phyloP scores from a whole-genome alignment of 2,113 vertebrate genomes.

The Donacobius atricapilla region DNA sequence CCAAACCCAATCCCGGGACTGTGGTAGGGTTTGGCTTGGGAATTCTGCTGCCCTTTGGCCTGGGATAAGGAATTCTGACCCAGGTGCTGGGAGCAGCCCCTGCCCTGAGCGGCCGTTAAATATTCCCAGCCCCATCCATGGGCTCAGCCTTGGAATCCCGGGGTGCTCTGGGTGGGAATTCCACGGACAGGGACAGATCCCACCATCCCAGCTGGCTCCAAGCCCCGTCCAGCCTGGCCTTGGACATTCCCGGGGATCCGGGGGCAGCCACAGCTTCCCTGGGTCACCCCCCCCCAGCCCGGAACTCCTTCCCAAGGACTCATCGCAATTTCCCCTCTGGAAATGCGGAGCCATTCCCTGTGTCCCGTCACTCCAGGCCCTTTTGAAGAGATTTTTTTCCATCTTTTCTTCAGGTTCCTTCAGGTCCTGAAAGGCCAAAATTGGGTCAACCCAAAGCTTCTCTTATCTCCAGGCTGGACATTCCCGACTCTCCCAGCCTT shows the following conservation, averaged over 20 bases:
- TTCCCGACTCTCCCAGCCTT: background rate
- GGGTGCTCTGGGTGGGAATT: background rate
- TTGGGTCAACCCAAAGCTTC: background rate
- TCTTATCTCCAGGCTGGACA: background rate
- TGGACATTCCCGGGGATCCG: background rate
- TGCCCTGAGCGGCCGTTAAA: rapidly evolving
- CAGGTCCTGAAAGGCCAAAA: background rate
- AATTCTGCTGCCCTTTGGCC: too few species aligned
- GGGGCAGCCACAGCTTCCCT: background rate
- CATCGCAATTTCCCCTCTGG: background rate
- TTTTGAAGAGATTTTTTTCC: background rate
- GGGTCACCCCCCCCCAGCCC: too few species aligned
- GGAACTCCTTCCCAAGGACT: background rate
- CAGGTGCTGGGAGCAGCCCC: background rate
- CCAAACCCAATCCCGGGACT: rapidly evolving
- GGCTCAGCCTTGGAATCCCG: background rate
- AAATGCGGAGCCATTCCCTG: background rate
- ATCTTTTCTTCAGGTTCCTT: too few species aligned
- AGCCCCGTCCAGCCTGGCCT: rapidly evolving
- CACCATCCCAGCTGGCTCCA: rapidly evolving
- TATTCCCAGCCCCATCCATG: rapidly evolving
- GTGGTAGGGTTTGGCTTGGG: background rate
- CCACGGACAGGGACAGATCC: background rate
- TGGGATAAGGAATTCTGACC: background rate
- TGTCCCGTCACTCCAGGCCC: background rate